Base-by-base conservation (phyloP, 2,797 vertebrate species). In the Hylomyscus alleni region DNA sequence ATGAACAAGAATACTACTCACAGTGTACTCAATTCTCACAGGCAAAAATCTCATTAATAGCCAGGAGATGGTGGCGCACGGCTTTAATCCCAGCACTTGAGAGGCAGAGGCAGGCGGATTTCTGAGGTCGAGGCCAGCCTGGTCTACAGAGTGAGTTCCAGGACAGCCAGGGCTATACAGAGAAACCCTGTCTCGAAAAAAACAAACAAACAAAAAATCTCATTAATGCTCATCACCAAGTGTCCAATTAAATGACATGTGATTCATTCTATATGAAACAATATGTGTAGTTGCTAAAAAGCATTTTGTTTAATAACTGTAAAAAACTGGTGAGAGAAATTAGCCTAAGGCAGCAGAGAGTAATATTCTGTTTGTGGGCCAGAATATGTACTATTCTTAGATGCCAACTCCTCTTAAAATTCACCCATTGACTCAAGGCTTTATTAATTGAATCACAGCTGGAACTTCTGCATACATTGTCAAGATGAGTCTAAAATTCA, bases 371-470 rank as follows among this genome's bases (percentile, higher is more conserved):
- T 85, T 92, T 13, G 40, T 73, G 54, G 77, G 7, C 12, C 56
- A 94, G 47, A 58, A 73, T 54, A 95, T 52, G 88, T 26, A 80
- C 83, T 60, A 95, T 44, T 88, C 34, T 77, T 94, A 78, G 34
- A 88, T 60, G 76, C 65, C 29, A 84, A 7, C 24, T 95, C 22
- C 56, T 29, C 19, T 10, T 29, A 85, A 89, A 89, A 89, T 73
- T 84, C 34, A 78, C 67, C 20, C 76, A 76, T 5, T 92, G 58
- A 91, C 54, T 90, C 22, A 78, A 94, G 90, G 83, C 82, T 83
- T 83, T 50, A 15, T 8, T 22, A 67, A 72, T 77, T 76, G 92
- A 97, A 90, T 83, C 72, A 24, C 1, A 54, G 40, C 62, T 60
- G 29, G 29, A 88, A 10, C 50, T 58, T 93, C 56, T 75, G 1